Percentiles rank a stretch among this genome's conserved stretches.
Conservation (phyloP, 1,140 invertebrate genomes). For the Bombus pascuorum region DNA sequence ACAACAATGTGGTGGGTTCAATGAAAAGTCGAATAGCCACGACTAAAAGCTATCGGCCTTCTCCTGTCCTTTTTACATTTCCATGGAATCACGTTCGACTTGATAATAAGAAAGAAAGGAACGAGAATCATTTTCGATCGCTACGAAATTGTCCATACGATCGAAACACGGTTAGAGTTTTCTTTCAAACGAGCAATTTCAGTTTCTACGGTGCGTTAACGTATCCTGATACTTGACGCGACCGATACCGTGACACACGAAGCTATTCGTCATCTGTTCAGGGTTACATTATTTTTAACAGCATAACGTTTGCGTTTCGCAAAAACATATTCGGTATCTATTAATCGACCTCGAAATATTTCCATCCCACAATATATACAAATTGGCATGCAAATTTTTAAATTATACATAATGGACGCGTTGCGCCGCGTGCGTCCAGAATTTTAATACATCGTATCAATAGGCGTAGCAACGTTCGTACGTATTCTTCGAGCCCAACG, state of each 20-base stretch:
- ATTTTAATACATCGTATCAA: constrained; percentile 33
- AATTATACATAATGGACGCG: constrained; percentile 47
- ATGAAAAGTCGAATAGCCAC: constrained; percentile 9
- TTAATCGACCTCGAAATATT: constrained; percentile 25
- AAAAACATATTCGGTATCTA: background rate
- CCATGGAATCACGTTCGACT: background rate
- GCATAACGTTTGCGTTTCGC: background rate
- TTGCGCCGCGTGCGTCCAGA: constrained; percentile 14
- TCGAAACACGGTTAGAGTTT: rapidly evolving
- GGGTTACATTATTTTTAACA: constrained; percentile 20
- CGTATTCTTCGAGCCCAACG: constrained; percentile 1
- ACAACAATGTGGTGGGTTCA: constrained; percentile 16
- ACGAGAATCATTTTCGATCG: background rate
- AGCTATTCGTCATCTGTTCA: constrained; percentile 48
- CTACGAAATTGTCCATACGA: background rate
- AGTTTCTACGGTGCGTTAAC: background rate
- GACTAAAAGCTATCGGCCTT: background rate
- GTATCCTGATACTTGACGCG: background rate
- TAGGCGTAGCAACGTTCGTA: constrained; percentile 15
- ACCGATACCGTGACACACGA: constrained; percentile 23
- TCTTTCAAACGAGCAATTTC: background rate
- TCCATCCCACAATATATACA: constrained; percentile 9
- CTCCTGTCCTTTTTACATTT: background rate
- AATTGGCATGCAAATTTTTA: constrained; percentile 33
- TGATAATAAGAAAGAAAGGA: too few species aligned